These are phyloP conservation scores for Isotomurus palustris DNA, from an alignment of 2,888 invertebrate genomes.

Conservation along the genomic window DNA sequence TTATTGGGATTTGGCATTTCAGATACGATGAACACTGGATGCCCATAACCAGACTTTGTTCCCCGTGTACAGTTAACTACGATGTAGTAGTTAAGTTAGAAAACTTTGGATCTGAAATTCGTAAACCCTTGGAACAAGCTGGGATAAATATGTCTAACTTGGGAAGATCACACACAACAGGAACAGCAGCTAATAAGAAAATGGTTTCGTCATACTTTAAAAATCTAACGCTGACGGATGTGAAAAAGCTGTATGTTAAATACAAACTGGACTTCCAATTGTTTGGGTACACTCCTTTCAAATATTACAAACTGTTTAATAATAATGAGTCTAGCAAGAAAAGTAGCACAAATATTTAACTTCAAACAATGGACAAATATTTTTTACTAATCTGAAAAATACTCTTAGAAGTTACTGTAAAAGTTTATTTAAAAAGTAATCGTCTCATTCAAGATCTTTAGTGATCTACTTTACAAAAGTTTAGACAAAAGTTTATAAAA, in stretches of 20 bases:
- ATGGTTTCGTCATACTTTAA: conserved; percentile 32
- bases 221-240: conserved; percentile 29
- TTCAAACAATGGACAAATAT: too few species aligned
- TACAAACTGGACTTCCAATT: conserved; percentile 40
- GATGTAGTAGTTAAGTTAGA: conserved; percentile 39
- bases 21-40: conserved; percentile 45
- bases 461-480: too few species aligned
- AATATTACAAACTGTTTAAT: conserved; percentile 34
- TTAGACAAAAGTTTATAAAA: too few species aligned
- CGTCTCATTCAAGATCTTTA: too few species aligned
- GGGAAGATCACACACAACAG: conserved; percentile 33
- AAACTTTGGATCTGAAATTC: conserved; percentile 31
- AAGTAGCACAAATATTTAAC: not conserved
- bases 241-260: conserved; percentile 34
- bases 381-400: too few species aligned
- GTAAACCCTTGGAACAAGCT: conserved; percentile 20
- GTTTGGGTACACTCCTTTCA: conserved; percentile 39
- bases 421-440: too few species aligned
- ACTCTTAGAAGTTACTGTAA: too few species aligned
- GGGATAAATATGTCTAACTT: conserved; percentile 19
- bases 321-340: not conserved
- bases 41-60: conserved; percentile 37
- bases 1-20: not conserved
- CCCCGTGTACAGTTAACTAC: conserved; percentile 35
- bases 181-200: conserved; percentile 26